A percentile compares a stretch with the other conserved stretches of the same genome.
Evolutionary conservation across 2,797 vertebrate species (phyloP).

Genomic region (Antrozous pallidus): DNA sequence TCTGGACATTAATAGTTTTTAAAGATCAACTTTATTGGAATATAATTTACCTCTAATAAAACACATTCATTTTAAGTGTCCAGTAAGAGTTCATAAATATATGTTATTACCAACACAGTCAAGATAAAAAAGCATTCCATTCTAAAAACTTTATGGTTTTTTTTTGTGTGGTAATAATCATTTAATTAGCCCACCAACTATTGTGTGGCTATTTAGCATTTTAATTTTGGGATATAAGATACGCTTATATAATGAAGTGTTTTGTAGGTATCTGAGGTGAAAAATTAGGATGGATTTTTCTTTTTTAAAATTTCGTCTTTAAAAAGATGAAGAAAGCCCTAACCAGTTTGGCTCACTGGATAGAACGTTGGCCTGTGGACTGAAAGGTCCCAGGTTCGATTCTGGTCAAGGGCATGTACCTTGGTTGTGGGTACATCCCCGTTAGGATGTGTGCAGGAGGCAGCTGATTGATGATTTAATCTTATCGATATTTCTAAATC

Average conservation of each 20-base stretch:
- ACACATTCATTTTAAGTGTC: neutral
- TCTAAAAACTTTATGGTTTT: neutral
- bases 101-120: neutral
- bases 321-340: too few species aligned
- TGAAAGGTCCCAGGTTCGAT: too few species aligned
- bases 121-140: neutral
- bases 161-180: neutral
- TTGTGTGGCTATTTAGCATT: conserved; percentile 19
- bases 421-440: too few species aligned
- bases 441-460: too few species aligned
- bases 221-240: conserved; percentile 12
- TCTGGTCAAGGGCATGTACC: too few species aligned
- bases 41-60: neutral
- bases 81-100: neutral
- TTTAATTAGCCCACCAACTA: neutral
- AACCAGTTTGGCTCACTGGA: neutral
- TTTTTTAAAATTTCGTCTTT: conserved; percentile 3
- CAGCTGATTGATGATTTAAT: too few species aligned
- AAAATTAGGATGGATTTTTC: neutral
- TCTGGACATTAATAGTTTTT: neutral
- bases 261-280: neutral
- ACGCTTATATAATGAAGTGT: neutral
- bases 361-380: too few species aligned
- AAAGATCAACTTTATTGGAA: neutral
- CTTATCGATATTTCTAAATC: too few species aligned